Percentiles rank a stretch among this genome's conserved stretches.
These are phyloP conservation scores for Paragorgia papillata DNA, from an alignment of 92 coral and sea anemone genomes.

Conservation along the genomic window DNA sequence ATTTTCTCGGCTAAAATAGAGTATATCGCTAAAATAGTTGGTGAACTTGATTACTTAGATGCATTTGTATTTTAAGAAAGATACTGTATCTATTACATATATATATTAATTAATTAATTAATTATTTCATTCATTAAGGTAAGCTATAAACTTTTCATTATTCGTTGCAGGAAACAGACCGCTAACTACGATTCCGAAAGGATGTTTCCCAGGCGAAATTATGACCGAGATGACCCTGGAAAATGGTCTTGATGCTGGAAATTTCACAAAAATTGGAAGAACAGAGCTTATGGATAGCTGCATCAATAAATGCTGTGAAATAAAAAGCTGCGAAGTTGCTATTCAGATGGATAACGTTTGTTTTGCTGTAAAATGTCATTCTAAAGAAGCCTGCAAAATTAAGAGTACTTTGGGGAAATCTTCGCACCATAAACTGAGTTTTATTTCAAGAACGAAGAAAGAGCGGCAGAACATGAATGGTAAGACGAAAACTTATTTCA, in stretches of 20 bases:
- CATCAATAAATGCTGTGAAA: slow-evolving; percentile 73
- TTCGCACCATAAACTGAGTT: slow-evolving; percentile 72
- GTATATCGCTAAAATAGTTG: too few relatives aligned
- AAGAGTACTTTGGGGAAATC: slow-evolving; percentile 61
- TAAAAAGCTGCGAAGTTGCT: slow-evolving; percentile 82
- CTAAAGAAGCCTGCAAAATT: slow-evolving; percentile 68
- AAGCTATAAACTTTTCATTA: not conserved
- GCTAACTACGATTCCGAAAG: slow-evolving; percentile 9
- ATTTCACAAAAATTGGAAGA: slow-evolving; percentile 74
- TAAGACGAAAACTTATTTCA: slow-evolving; percentile 6
- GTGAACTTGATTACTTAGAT: too few relatives aligned
- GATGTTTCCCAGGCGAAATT: slow-evolving; percentile 39
- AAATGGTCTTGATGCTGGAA: slow-evolving; percentile 90
- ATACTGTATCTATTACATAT: too few relatives aligned
- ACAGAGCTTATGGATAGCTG: slow-evolving; percentile 64
- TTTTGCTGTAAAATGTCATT: slow-evolving; percentile 81
- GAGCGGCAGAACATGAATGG: slow-evolving; percentile 36
- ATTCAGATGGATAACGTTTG: slow-evolving; percentile 80
- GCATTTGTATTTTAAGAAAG: too few relatives aligned
- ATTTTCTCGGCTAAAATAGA: too few relatives aligned
- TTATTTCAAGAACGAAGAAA: slow-evolving; percentile 57
- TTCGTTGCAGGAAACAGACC: not conserved
- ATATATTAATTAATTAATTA: too few relatives aligned
- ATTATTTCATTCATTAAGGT: not conserved
- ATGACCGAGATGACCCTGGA: slow-evolving; percentile 64